Conservation (phyloP, 2,113 vertebrate species). For the Carollia perspicillata region DNA sequence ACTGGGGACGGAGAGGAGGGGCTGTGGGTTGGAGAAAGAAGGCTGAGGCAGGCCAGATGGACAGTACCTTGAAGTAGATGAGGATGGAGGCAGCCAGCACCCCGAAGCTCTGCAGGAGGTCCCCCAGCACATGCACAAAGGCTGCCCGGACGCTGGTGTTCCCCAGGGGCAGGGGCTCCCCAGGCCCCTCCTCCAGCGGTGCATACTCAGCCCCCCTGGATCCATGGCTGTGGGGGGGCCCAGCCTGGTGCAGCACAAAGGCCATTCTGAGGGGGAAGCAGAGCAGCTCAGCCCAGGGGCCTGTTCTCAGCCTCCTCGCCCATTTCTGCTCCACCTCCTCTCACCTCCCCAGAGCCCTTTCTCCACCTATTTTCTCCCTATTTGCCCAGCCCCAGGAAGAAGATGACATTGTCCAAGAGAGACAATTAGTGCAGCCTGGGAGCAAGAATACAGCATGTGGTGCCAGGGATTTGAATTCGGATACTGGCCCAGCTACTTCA, state of each 20-base stretch:
- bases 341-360: background rate
- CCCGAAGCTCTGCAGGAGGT: constrained; percentile 95
- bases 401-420: background rate
- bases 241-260: constrained; percentile 94
- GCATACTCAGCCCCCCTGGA: constrained; percentile 84
- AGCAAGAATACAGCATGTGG: background rate
- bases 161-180: constrained; percentile 79
- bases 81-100: constrained; percentile 93
- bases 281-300: constrained; percentile 19
- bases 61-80: constrained; percentile 94
- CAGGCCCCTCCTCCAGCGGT: constrained; percentile 87
- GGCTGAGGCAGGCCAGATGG: background rate
- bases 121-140: constrained; percentile 96
- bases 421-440: background rate
- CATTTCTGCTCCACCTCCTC: background rate
- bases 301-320: background rate
- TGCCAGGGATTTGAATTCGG: background rate
- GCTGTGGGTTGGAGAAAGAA: background rate
- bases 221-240: constrained; percentile 83
- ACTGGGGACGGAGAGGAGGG: background rate
- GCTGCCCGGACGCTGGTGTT: constrained; percentile 95
- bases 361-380: background rate
- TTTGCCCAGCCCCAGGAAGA: background rate
- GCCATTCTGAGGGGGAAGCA: constrained; percentile 89
- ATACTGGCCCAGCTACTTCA: background rate